These are phyloP conservation scores for Cinclus mexicanus DNA, from an alignment of 2,113 vertebrate species.

Conservation along the genomic window DNA sequence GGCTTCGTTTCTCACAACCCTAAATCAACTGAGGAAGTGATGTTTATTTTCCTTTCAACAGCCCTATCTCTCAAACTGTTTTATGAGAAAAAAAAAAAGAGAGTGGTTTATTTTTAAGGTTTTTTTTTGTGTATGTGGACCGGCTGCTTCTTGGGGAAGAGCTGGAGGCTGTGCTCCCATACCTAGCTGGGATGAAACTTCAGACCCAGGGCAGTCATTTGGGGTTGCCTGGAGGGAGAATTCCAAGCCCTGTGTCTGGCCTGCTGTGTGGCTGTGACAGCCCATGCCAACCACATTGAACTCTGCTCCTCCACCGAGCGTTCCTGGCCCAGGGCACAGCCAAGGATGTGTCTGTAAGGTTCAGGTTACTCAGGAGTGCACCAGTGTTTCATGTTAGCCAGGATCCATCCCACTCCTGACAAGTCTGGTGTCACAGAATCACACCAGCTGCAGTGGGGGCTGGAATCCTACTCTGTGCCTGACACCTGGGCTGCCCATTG, in stretches of 20 bases:
- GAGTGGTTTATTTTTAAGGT: background rate
- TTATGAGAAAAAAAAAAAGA: background rate
- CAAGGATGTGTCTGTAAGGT: background rate
- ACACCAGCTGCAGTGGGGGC: background rate
- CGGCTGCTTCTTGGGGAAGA: background rate
- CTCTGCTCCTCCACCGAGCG: fast-evolving
- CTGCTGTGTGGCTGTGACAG: background rate
- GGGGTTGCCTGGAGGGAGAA: background rate
- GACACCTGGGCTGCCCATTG: fast-evolving
- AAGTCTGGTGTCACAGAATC: background rate
- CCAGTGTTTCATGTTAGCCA: background rate
- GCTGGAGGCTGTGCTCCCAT: background rate
- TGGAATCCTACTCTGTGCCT: background rate
- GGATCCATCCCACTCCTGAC: background rate
- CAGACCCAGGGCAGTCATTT: background rate
- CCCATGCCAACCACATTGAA: fast-evolving
- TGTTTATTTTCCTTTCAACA: background rate
- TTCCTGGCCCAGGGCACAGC: background rate
- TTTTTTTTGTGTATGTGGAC: background rate
- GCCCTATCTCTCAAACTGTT: background rate
- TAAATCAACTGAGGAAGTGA: background rate
- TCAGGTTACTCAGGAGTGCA: no score
- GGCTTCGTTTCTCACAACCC: background rate
- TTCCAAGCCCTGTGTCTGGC: background rate
- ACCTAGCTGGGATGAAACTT: background rate